Evolutionary conservation across 2,888 invertebrate species (phyloP).

Genomic region (Nysson spinosus): DNA sequence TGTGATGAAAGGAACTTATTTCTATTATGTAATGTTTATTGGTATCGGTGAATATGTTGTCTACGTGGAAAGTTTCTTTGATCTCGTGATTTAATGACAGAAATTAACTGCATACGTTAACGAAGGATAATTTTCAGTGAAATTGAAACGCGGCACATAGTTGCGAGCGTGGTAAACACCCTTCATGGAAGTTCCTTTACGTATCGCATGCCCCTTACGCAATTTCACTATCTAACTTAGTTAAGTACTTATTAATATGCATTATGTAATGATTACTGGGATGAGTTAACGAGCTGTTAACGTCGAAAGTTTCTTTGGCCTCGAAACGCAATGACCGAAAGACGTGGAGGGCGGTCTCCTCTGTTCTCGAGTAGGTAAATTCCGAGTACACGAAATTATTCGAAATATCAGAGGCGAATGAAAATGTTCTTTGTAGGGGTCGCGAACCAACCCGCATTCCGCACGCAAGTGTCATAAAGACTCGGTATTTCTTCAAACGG

Average conservation of each 20-base stretch:
- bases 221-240: constrained; percentile 27
- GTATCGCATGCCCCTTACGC: constrained; percentile 12
- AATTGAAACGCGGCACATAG: no score
- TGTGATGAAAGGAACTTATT: no score
- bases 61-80: no score
- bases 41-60: no score
- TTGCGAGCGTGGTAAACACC: background rate
- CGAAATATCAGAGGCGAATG: background rate
- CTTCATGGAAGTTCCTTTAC: background rate
- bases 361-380: constrained; percentile 9
- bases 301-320: constrained; percentile 29
- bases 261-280: constrained; percentile 41
- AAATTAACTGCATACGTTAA: no score
- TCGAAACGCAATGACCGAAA: constrained; percentile 12
- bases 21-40: no score
- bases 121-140: no score
- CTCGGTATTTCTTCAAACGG: background rate
- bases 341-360: constrained; percentile 2
- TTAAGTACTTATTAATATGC: constrained; percentile 31
- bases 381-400: constrained; percentile 4
- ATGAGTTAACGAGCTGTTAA: constrained; percentile 31
- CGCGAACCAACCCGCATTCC: background rate
- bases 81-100: no score
- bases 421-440: background rate
- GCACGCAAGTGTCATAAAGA: background rate